Evolutionary conservation across 2,888 invertebrate species (phyloP), one percentile per base, ranked within the genome.

Genomic region (Marasmarcha lunaedactyla): DNA sequence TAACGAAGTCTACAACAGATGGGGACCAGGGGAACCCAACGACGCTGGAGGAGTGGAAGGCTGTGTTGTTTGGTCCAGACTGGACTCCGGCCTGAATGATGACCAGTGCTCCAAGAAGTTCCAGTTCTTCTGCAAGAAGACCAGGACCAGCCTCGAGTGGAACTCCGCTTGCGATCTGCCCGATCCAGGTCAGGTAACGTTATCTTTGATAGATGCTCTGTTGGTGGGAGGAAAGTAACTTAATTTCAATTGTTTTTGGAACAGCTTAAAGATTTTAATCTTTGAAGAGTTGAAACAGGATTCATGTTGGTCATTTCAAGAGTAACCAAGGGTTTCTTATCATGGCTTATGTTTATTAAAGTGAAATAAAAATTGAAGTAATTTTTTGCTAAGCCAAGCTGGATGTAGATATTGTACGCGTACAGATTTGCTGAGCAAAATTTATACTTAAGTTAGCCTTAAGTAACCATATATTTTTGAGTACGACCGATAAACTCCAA

Each of bases 111-210:
- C 43, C 5, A 48, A 46, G 1, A 57, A 48, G n/a, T 53, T 49
- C 36, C 63, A 71, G 0, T 81, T 70, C 41, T 59, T 76, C 3
- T 81, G 79, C 53, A 76, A 71, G 49, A 79, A 74, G 44, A 53
- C 54, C 0, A 50, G 67, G 0, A 42, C 42, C 1, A 47, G 56
- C 0, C 39, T 78, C 6, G 53, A 69, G 6, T 79, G 77, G 78
- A 74, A 76, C 33, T 36, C 43, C 0, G 36, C 47, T 0, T 78
- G 78, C 44, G 55, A 70, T 37, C 54, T 69, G 37, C 69, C 74
- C 0, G 54, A 70, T 51, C 41, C 39, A 39, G 61, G 78, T 76
- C 44, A 46, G 43, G n/a, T 20, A 20, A 30, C 9, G 30, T n/a
- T n/a, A 10, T 30, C 11, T 9, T 7, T n/a, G 10, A 30, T 30